Conservation (phyloP, 64 coral and sea anemone species). For the Acropora yongei region DNA sequence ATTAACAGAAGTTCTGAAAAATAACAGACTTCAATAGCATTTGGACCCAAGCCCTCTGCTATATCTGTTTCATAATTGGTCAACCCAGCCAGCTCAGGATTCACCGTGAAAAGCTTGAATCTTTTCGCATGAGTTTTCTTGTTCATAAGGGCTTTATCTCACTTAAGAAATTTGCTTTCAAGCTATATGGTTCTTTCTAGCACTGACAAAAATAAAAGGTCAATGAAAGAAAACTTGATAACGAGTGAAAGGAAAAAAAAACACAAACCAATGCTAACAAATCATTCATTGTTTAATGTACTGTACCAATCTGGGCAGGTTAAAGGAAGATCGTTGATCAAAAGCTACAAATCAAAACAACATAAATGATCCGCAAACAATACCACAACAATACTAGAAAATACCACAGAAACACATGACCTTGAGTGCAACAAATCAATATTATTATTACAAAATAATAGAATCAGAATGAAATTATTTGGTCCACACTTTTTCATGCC, state of each 20-base stretch:
- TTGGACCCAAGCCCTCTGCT: too few species aligned
- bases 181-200: neutral
- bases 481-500: too few species aligned
- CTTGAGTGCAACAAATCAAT: neutral
- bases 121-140: too few species aligned
- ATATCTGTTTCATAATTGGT: too few species aligned
- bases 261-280: conserved; percentile 52
- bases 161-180: neutral
- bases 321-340: neutral
- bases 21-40: too few species aligned
- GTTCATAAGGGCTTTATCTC: too few species aligned
- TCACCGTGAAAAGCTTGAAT: too few species aligned
- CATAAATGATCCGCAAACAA: neutral
- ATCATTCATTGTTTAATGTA: neutral
- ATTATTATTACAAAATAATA: too few species aligned
- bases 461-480: too few species aligned
- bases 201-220: neutral
- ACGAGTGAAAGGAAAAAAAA: neutral
- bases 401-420: neutral
- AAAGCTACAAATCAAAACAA: conserved; percentile 55
- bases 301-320: conserved; percentile 38
- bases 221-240: neutral
- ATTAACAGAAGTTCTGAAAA: too few species aligned
- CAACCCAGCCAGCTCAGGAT: too few species aligned
- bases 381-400: neutral